A percentile compares a stretch with the other conserved stretches of the same genome.
Conservation (phyloP, 1,140 invertebrate species). For the Neodiprion pinetum region DNA sequence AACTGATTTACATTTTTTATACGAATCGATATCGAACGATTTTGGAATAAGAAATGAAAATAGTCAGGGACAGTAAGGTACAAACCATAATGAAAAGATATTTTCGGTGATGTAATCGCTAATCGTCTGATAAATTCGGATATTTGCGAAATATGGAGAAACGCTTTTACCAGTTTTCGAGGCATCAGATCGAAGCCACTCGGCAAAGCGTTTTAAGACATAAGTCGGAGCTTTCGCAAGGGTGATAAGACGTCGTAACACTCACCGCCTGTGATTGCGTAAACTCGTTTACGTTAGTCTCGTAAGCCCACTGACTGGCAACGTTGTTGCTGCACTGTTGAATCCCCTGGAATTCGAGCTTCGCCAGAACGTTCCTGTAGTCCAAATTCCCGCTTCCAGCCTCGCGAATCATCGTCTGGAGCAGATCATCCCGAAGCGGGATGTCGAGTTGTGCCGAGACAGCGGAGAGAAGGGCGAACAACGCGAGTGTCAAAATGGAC, state of each 20-base stretch:
- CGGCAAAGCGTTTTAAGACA: no score
- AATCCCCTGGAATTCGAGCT: conserved; percentile 75
- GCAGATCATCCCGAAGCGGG: conserved; percentile 30
- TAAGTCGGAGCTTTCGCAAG: no score
- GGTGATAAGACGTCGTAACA: conserved; percentile 32
- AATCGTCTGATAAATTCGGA: no score
- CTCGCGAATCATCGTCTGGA: conserved; percentile 42
- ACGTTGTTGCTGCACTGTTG: conserved; percentile 83
- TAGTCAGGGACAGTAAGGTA: no score
- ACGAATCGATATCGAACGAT: no score
- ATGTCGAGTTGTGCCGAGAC: conserved; percentile 51
- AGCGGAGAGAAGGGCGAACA: background rate
- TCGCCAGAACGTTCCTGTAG: conserved; percentile 64
- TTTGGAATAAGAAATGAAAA: no score
- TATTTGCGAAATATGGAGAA: no score
- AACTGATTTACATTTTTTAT: no score
- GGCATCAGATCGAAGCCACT: no score
- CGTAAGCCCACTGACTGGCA: conserved; percentile 85
- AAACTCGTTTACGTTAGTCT: conserved; percentile 84
- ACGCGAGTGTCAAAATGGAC: conserved; percentile 29
- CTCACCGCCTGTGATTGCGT: conserved; percentile 84
- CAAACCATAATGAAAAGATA: no score
- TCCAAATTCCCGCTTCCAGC: conserved; percentile 35
- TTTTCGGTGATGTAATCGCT: no score
- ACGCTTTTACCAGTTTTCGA: no score